Evolutionary conservation across 2,888 invertebrate species (phyloP).

Genomic region (Labia minor): DNA sequence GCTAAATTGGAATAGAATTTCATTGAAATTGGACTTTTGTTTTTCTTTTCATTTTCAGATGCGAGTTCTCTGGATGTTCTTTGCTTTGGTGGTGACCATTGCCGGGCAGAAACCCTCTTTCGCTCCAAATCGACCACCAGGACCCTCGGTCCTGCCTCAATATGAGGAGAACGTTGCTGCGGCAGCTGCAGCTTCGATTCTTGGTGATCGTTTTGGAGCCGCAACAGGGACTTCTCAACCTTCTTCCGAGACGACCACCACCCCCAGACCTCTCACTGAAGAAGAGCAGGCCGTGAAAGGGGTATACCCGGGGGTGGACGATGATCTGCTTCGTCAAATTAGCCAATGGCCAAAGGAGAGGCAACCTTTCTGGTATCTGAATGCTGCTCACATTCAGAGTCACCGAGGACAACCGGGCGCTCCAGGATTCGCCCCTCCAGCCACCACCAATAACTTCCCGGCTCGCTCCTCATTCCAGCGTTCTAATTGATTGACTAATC

Average conservation of each 20-base stretch:
- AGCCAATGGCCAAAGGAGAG: constrained; percentile 20
- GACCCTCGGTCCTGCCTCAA: not conserved
- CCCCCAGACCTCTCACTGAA: not conserved
- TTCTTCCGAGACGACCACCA: not conserved
- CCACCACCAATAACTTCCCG: not conserved
- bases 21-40: too few relatives aligned
- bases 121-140: not conserved
- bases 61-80: not conserved
- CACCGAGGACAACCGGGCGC: constrained; percentile 16
- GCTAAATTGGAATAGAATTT: too few relatives aligned
- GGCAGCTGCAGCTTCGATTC: not conserved
- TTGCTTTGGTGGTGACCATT: not conserved
- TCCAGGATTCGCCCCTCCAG: not conserved
- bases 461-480: not conserved
- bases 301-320: not conserved
- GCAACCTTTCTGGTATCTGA: constrained; percentile 24
- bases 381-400: constrained; percentile 20
- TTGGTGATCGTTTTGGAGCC: not conserved
- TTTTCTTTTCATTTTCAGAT: too few relatives aligned
- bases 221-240: not conserved
- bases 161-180: not conserved
- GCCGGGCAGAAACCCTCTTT: not conserved
- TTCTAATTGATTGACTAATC: too few relatives aligned
- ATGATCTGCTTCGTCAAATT: not conserved
- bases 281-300: not conserved